A percentile compares a stretch with the other conserved stretches of the same genome.
These are phyloP conservation scores for Ophion ventricosus DNA, from an alignment of 2,888 invertebrate genomes.

Conservation along the genomic window DNA sequence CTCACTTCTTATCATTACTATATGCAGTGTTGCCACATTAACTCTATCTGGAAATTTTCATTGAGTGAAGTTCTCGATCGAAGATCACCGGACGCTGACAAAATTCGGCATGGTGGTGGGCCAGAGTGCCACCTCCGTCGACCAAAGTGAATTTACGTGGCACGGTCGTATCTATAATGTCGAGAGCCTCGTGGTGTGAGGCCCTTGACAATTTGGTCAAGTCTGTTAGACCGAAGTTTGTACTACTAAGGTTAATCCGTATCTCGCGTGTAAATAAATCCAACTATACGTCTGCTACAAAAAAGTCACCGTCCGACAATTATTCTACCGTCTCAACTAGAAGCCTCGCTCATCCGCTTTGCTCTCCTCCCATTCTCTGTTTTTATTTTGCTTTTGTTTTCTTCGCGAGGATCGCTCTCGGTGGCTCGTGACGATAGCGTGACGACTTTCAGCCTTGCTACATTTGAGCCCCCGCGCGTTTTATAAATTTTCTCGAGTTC, in stretches of 20 bases:
- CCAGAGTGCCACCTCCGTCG: no score
- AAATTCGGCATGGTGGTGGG: no score
- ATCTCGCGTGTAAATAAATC: neutral
- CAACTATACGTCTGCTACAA: neutral
- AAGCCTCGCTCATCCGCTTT: neutral
- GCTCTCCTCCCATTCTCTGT: neutral
- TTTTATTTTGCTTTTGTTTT: neutral
- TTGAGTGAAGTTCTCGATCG: no score
- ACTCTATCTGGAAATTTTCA: no score
- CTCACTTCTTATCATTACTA: no score
- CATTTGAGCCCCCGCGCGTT: slow-evolving; percentile 10
- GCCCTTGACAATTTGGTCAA: no score
- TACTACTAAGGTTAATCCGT: no score
- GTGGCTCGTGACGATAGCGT: slow-evolving; percentile 34
- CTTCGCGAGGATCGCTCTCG: slow-evolving; percentile 6
- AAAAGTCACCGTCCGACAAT: neutral
- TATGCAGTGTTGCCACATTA: no score
- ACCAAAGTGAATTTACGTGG: neutral
- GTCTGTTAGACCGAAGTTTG: no score
- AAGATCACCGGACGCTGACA: no score
- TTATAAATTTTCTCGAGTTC: slow-evolving; percentile 47
- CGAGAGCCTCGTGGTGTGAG: no score
- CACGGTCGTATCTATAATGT: no score
- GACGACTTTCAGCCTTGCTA: slow-evolving; percentile 34
- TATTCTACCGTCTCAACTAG: neutral